Evolutionary conservation across 2,797 vertebrate species (phyloP), one percentile per base, ranked within the genome.

Genomic region (Gallirallus australis): DNA sequence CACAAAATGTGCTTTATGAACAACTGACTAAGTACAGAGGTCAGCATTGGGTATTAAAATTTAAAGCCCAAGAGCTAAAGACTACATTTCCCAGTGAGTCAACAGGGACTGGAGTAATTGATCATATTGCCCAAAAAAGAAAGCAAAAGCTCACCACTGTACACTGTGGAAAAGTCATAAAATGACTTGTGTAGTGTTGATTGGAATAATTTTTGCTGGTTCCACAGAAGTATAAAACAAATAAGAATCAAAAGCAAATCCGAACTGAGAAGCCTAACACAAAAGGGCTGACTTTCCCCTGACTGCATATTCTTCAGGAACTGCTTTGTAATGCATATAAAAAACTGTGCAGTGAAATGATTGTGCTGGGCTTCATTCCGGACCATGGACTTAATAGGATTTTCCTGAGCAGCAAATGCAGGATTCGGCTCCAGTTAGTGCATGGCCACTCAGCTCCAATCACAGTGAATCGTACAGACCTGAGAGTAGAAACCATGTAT

Each of bases 191-290:
- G 12, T 71, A 35, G 30, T 39, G 25, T 57, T 75, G 19, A 50
- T 76, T 77, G 23, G 15, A 40, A 16, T 39, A 83, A 17, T 40
- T 94, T 88, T 82, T 90, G 30, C 61, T 88, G 77, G 70, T 83
- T 76, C 18, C n/a, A 63, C 30, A 78, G 57, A 93, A 91, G 30
- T 53, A 42, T 33, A 77, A 83, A 91, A 28, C 13, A 73, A 86
- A 66, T 35, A 20, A 82, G 70, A 80, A 52, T 1, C 40, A 63
- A 79, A 69, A 35, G 15, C 20, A 47, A 70, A 79, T 65, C 25
- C 18, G 72, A 64, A 18, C 35, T 37, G 54, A 54, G 71, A 91
- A 86, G 85, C 50, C 25, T 56, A n/a, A 45, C 42, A 45, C 42
- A 45, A 45, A 45, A 45, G 18, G 42, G 42, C 42, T 45, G 42